Base-by-base conservation (phyloP, 2,113 vertebrate genomes). In the Orthonyx spaldingii region DNA sequence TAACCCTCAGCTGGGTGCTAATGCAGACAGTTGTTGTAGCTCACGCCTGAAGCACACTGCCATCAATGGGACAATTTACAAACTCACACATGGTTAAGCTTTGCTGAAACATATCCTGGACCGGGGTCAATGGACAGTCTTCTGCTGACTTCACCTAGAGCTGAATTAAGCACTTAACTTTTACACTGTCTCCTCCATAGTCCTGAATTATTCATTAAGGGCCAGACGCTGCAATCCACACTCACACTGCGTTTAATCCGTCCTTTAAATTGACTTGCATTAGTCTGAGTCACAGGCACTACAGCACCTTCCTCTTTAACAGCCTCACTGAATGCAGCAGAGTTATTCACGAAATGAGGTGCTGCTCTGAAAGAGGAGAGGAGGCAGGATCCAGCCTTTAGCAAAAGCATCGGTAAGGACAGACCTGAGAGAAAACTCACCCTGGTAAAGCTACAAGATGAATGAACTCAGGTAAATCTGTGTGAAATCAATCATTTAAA, bases 231-330 rank as follows among this genome's bases (percentile, higher is more conserved):
- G 85, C 94, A 88, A 93, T 86, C 87, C 63, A 74, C 77, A 96
- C 71, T 81, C 83, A 70, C 22, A 66, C 68, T 83, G 84, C 1
- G 11, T 68, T 85, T 87, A 63, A 90, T 90, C 76, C 90, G 86
- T 93, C 79, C 95, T 92, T 92, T 89, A 92, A 90, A 92, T 74
- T 93, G 88, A 92, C 52, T 86, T 60, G 88, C 82, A 91, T 87
- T 93, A 90, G 76, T 70, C 72, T 95, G 87, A 94, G 92, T 92
- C 90, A 95, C 78, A 90, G 63, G 75, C 82, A 90, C 5, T 57
- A 56, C 50, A 75, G 87, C 77, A 72, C 83, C 64, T 69, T 61
- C 35, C 46, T 53, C 70, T 63, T 60, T 10, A 65, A 44, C 66
- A 76, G 23, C 2, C 37, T 49, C 87, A 11, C 53, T 9, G 42